phyloP scores from a whole-genome alignment of 2,113 vertebrate genomes.

The Lampris incognitus region DNA sequence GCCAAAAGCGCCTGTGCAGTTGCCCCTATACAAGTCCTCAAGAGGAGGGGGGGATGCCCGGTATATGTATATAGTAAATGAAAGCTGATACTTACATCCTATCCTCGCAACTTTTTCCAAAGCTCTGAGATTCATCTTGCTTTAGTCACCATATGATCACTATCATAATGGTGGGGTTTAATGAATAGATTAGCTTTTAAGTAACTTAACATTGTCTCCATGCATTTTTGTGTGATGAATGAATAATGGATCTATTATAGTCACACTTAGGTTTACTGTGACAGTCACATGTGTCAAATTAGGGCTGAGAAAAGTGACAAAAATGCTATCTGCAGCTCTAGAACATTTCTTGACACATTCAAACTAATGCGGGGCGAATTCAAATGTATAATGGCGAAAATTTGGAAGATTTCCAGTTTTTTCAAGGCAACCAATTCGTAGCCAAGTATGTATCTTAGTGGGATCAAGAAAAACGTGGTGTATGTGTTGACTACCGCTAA shows the following conservation, averaged over 20 bases:
- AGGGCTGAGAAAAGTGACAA: conserved; percentile 56
- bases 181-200: conserved; percentile 99
- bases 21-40: conserved; percentile 98
- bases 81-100: conserved; percentile 99
- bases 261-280: conserved; percentile 69
- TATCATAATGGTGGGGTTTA: conserved; percentile 99
- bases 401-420: conserved; percentile 53
- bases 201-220: conserved; percentile 99
- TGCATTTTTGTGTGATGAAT: conserved; percentile 98
- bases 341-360: conserved; percentile 61
- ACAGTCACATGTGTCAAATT: conserved; percentile 67
- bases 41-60: conserved; percentile 98
- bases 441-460: conserved; percentile 35
- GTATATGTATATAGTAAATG: conserved; percentile 96
- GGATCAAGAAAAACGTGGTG: conserved; percentile 35
- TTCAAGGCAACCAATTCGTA: conserved; percentile 36
- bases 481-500: conserved; percentile 49
- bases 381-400: conserved; percentile 25
- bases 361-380: conserved; percentile 36
- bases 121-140: conserved; percentile 99
- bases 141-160: conserved; percentile 99
- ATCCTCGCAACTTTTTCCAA: conserved; percentile 99
- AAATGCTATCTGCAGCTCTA: conserved; percentile 43
- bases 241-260: conserved; percentile 72
- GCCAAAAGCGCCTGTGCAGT: conserved; percentile 80